A percentile compares a stretch with the other conserved stretches of the same genome.
Conservation (phyloP, 2,797 vertebrate species). For the Distichodus sexfasciatus region DNA sequence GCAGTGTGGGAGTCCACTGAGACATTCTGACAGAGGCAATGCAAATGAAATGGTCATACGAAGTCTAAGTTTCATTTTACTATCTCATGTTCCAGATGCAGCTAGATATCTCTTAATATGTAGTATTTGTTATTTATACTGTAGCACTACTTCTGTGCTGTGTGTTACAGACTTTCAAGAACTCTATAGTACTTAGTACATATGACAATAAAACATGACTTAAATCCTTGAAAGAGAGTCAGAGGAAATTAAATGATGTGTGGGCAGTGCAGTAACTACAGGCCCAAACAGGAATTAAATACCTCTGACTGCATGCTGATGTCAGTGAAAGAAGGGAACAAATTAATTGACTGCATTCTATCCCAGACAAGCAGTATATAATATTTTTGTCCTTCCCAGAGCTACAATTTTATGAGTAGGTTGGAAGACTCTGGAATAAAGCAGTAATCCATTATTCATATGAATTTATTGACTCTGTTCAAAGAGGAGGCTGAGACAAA, state of each 20-base stretch:
- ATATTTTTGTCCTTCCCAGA: neutral
- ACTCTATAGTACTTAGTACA: no score
- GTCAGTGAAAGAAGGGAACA: neutral
- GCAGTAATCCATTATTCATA: slow-evolving; percentile 24
- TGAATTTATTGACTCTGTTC: slow-evolving; percentile 3
- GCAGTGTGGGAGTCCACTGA: neutral
- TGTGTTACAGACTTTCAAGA: no score
- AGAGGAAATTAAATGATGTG: slow-evolving; percentile 6
- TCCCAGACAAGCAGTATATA: neutral
- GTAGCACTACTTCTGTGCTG: no score
- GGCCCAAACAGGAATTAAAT: neutral
- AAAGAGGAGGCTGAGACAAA: neutral
- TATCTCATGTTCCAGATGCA: no score
- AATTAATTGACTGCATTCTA: neutral
- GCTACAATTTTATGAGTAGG: neutral
- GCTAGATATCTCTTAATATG: no score
- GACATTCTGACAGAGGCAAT: neutral
- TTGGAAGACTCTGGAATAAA: neutral
- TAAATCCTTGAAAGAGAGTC: neutral
- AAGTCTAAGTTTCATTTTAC: no score
- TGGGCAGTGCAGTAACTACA: neutral
- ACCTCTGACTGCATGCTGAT: neutral
- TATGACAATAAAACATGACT: no score
- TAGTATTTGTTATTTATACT: no score
- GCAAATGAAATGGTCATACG: no score